Percentiles rank a stretch among this genome's conserved stretches.
phyloP scores from a whole-genome alignment of 2,797 vertebrate genomes.

The Columba guinea region DNA sequence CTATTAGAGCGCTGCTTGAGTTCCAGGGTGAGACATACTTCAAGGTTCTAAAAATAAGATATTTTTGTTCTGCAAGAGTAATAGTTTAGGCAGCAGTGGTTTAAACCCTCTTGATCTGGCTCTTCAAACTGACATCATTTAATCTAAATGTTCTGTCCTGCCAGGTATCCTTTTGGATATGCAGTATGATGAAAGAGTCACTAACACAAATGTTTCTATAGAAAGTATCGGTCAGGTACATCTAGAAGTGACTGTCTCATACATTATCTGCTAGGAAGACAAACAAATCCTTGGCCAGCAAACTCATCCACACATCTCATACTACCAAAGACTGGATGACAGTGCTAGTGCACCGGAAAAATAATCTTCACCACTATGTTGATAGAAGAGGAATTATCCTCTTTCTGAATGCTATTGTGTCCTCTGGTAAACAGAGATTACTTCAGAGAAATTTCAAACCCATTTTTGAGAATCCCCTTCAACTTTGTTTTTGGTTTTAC shows the following conservation, averaged over 20 bases:
- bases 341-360: not conserved
- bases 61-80: slow-evolving; percentile 64
- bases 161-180: not conserved
- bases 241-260: slow-evolving; percentile 34
- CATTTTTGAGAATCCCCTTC: not conserved
- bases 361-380: not conserved
- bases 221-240: slow-evolving; percentile 18
- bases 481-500: not conserved
- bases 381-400: not conserved
- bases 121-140: slow-evolving; percentile 54
- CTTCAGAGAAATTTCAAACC: not conserved
- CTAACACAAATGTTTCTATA: slow-evolving; percentile 28
- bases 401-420: not conserved
- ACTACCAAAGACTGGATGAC: not conserved
- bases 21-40: slow-evolving; percentile 48
- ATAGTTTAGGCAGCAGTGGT: slow-evolving; percentile 51
- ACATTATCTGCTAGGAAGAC: slow-evolving; percentile 8
- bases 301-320: slow-evolving; percentile 20
- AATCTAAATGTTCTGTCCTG: slow-evolving; percentile 57
- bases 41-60: slow-evolving; percentile 73
- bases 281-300: slow-evolving; percentile 42
- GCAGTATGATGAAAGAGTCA: slow-evolving; percentile 34
- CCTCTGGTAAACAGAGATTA: not conserved
- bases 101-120: slow-evolving; percentile 43
- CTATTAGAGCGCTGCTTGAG: slow-evolving; percentile 54